Evolutionary conservation across 2,113 vertebrate species (phyloP), one percentile per base, ranked within the genome.

Genomic region (Phalacrocorax aristotelis): DNA sequence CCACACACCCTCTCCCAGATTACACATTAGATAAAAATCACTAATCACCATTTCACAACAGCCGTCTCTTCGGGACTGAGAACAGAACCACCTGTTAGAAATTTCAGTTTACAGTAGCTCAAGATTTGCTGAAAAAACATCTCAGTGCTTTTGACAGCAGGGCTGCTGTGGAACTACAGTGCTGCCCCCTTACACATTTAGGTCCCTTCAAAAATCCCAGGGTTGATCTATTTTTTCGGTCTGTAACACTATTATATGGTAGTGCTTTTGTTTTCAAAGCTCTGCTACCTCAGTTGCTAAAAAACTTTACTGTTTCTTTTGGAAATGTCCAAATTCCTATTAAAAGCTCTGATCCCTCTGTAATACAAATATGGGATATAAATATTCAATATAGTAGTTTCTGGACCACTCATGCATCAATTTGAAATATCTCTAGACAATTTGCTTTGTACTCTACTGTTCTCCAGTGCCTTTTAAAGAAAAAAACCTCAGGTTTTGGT

Each of bases 391-490:
- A 64, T 3, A 81, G 22, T 75, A 71, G 93, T 72, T 87, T 92
- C 46, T 84, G 62, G 81, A 87, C 65, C 82, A 65, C 27, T 89
- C 52, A 1, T 55, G 57, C 70, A 76, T 60, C 51, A 62, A 90
- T 84, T 81, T 93, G 79, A 85, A 97, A 64, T 62, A 66, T 52
- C 93, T 93, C 90, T 29, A 64, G 61, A 74, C 32, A 58, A 79
- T 69, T 89, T 89, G 44, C 40, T 94, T 92, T 71, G 25, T 86
- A 70, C 52, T 94, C 60, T 66, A 38, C 62, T 58, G 29, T 83
- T 93, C 84, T 94, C 78, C 21, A 32, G 46, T 58, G 83, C 22
- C 65, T 91, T 91, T 80, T 38, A 82, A n/a, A 49, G 32, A 4
- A 34, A 57, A 57, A 61, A 51, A 13, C 38, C 10, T 38, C 17